phyloP scores from a whole-genome alignment of 2,888 invertebrate genomes.

The Drosophila histrio region DNA sequence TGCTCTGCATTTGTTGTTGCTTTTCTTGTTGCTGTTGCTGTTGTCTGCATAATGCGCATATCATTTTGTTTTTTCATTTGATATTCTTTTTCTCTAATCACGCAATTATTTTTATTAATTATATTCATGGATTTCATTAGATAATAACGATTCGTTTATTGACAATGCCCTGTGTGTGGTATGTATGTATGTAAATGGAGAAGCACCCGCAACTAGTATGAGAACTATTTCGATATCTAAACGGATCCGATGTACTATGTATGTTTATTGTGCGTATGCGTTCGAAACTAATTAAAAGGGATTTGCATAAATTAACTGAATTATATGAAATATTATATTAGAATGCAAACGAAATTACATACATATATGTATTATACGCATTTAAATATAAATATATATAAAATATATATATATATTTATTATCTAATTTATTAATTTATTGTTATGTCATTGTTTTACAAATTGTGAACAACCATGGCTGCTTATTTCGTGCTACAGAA shows the following conservation, averaged over 20 bases:
- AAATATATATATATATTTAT: slow-evolving; percentile 49
- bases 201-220: slow-evolving; percentile 55
- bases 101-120: slow-evolving; percentile 31
- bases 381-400: slow-evolving; percentile 16
- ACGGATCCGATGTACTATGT: slow-evolving; percentile 35
- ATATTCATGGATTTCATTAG: slow-evolving; percentile 36
- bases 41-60: slow-evolving; percentile 39
- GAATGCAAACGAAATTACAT: slow-evolving; percentile 20
- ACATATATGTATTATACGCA: slow-evolving; percentile 7
- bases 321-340: not conserved
- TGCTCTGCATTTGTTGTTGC: slow-evolving; percentile 47
- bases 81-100: slow-evolving; percentile 24
- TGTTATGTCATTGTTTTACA: slow-evolving; percentile 59
- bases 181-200: slow-evolving; percentile 16
- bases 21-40: slow-evolving; percentile 23
- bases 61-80: slow-evolving; percentile 18
- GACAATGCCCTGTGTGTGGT: slow-evolving; percentile 50
- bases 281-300: slow-evolving; percentile 5
- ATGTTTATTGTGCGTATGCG: slow-evolving; percentile 43
- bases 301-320: slow-evolving; percentile 10
- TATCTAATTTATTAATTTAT: slow-evolving; percentile 52
- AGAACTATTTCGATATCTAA: slow-evolving; percentile 29
- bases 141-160: slow-evolving; percentile 52
- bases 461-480: slow-evolving; percentile 66
- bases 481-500: slow-evolving; percentile 39